Evolutionary conservation across 1,140 invertebrate genomes (phyloP).

Genomic region (Leptinotarsa lineolata): DNA sequence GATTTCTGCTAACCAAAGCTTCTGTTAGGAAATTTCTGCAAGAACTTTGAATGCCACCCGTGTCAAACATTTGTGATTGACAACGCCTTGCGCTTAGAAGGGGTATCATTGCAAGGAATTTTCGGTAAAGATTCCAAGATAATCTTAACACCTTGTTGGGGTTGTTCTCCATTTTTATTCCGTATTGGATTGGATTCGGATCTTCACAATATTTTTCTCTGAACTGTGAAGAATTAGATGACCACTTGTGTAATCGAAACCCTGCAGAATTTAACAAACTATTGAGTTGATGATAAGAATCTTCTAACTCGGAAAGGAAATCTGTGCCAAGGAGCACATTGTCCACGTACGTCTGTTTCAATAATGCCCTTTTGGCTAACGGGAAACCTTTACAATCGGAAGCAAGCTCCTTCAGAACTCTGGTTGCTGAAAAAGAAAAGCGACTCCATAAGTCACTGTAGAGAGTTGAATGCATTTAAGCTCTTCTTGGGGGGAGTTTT

Average conservation of each 20-base stretch:
- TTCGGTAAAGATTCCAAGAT: constrained; percentile 38
- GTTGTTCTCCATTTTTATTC: background rate
- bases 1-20: constrained; percentile 32
- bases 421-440: constrained; percentile 22
- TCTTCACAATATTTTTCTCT: background rate
- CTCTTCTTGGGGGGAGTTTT: constrained; percentile 16
- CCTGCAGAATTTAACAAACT: constrained; percentile 13
- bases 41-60: constrained; percentile 39
- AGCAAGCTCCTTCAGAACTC: constrained; percentile 26
- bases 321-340: constrained; percentile 34
- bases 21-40: constrained; percentile 40
- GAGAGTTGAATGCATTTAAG: constrained; percentile 22
- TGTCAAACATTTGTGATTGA: constrained; percentile 38
- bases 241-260: constrained; percentile 29
- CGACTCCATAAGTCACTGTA: constrained; percentile 29
- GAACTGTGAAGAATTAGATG: constrained; percentile 22
- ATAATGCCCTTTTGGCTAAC: constrained; percentile 38
- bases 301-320: constrained; percentile 10
- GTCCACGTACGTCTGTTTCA: constrained; percentile 31
- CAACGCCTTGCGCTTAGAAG: background rate
- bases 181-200: constrained; percentile 13
- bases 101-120: constrained; percentile 34
- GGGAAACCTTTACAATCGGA: constrained; percentile 20
- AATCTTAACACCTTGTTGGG: constrained; percentile 22
- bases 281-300: constrained; percentile 10